phyloP scores from a whole-genome alignment of 2,797 vertebrate species.

The Acanthurus lineatus region DNA sequence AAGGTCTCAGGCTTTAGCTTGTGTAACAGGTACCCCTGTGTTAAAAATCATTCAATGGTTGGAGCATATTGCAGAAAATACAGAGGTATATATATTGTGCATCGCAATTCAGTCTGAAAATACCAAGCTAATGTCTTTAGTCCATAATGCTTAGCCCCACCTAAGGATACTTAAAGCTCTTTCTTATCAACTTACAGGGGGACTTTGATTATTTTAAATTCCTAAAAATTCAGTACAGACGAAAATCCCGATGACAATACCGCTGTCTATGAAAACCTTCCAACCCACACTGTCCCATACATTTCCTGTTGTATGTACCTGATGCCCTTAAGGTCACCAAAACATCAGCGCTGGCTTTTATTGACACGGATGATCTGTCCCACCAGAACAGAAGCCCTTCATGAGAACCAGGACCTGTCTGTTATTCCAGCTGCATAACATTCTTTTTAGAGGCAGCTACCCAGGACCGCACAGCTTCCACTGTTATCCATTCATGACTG shows the following conservation, averaged over 20 bases:
- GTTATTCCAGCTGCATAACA: slow-evolving; percentile 82
- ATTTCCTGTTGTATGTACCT: slow-evolving; percentile 49
- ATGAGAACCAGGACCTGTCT: slow-evolving; percentile 75
- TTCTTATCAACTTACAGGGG: not conserved
- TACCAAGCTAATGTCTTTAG: too few species aligned
- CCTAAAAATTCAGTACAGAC: not conserved
- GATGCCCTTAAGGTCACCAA: slow-evolving; percentile 42
- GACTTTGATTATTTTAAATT: slow-evolving; percentile 1
- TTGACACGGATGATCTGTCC: slow-evolving; percentile 47
- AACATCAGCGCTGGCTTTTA: slow-evolving; percentile 56
- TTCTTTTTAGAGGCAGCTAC: slow-evolving; percentile 78
- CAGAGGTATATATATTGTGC: too few species aligned
- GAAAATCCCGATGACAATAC: not conserved
- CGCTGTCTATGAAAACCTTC: not conserved
- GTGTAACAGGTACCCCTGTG: too few species aligned
- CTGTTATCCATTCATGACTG: slow-evolving; percentile 78
- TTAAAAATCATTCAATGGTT: too few species aligned
- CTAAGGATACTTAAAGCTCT: too few species aligned
- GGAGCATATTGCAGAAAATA: too few species aligned
- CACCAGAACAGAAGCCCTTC: slow-evolving; percentile 71
- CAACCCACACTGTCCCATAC: not conserved
- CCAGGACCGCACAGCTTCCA: slow-evolving; percentile 70
- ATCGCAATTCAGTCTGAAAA: too few species aligned
- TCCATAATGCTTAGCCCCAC: too few species aligned
- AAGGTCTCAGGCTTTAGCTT: not conserved